Evolutionary conservation across 2,113 vertebrate species (phyloP).

Genomic region (Geothlypis trichas): DNA sequence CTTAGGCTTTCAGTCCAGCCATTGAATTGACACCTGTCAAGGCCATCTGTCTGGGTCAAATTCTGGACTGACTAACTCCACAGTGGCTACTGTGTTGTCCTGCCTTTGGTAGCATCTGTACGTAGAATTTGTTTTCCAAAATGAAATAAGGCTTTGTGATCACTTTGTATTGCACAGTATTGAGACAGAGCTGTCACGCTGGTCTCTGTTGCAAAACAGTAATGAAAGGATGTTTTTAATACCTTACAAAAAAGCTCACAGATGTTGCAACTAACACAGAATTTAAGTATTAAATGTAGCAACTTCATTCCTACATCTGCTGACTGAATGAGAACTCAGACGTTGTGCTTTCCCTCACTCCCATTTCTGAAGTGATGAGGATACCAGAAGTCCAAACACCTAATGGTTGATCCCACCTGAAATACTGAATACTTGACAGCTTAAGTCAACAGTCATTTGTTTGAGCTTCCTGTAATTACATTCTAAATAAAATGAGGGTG

Average conservation of each 20-base stretch:
- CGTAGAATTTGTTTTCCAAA: neutral
- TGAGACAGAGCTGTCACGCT: slow-evolving; percentile 22
- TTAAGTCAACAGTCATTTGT: neutral
- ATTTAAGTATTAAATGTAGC: slow-evolving; percentile 11
- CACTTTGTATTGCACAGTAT: neutral
- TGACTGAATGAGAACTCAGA: neutral
- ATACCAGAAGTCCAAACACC: neutral
- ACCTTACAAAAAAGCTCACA: neutral
- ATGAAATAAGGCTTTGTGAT: neutral
- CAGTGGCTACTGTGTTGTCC: neutral
- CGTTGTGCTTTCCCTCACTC: neutral
- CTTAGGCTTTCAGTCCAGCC: neutral
- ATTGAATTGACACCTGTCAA: neutral
- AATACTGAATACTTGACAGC: neutral
- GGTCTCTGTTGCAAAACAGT: slow-evolving; percentile 47
- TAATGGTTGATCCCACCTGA: neutral
- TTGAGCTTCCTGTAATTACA: neutral
- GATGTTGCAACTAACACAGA: slow-evolving; percentile 41
- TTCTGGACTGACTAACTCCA: neutral
- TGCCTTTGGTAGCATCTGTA: neutral
- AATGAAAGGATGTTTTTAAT: slow-evolving; percentile 38
- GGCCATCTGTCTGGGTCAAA: neutral
- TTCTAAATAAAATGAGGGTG: neutral
- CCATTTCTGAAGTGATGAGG: neutral
- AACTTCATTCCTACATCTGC: neutral